Base-by-base conservation (phyloP, 2,888 invertebrate species). In the Hedya salicella region DNA sequence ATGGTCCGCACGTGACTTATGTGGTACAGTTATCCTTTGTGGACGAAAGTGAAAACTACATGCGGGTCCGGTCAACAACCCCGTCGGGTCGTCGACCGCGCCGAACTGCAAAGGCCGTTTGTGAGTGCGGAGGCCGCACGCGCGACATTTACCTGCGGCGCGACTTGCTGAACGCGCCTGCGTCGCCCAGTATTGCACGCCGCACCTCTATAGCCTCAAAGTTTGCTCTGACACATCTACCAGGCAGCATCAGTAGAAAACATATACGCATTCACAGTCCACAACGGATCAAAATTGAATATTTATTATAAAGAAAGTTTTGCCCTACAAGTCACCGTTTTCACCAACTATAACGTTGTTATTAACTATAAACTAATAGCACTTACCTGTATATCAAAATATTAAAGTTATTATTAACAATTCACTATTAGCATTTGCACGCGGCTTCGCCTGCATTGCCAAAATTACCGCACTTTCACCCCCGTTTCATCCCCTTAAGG, bases 81-180 rank as follows among this genome's bases (percentile, higher is more conserved):
- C 81, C 80, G 71, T 74, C 77, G 86, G 91, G 89, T 91, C 91
- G 87, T 85, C 83, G 91, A 91, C 92, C 91, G 91, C 85, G 77
- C 87, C 89, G 85, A 89, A 91, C 91, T 90, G 91, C 91, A 91
- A 92, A 92, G 92, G 92, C 91, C 92, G 91, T 91, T 90, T 86
- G 91, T 86, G 89, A 87, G 86, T 86, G 88, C 85, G 87, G 91
- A 90, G 91, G 91, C 91, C 91, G 89, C 81, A 83, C 79, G 81
- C 82, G 84, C 87, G 88, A 88, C 89, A 87, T 88, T 89, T 87
- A 86, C 82, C 82, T 69, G 70, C 63, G 53, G 19, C 32, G 73
- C 72, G 80, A 72, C 73, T 75, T 71, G 80, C 76, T 81, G 86
- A 82, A 82, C 80, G 82, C 82, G 71, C 70, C 72, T 65, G 73